phyloP scores from a whole-genome alignment of 2,888 invertebrate genomes.

The Eilema griseolum region DNA sequence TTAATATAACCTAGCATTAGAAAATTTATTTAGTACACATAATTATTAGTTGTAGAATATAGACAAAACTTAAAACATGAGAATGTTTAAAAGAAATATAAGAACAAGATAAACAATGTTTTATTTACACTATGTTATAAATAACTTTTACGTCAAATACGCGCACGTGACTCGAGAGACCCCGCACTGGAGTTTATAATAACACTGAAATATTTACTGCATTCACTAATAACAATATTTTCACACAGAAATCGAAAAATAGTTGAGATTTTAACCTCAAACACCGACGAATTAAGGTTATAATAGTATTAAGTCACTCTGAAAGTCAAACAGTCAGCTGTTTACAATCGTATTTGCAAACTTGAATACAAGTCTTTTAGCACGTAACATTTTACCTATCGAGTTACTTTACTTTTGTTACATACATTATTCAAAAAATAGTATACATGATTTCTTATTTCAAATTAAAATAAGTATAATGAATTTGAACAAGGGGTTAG shows the following conservation, averaged over 20 bases:
- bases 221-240: slow-evolving; percentile 19
- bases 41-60: neutral
- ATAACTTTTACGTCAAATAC: slow-evolving; percentile 36
- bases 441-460: no score
- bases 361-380: neutral
- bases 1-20: slow-evolving; percentile 55
- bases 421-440: no score
- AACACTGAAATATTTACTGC: neutral
- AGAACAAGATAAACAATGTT: slow-evolving; percentile 32
- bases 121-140: slow-evolving; percentile 42
- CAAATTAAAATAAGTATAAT: no score
- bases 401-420: no score
- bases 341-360: slow-evolving; percentile 9
- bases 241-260: slow-evolving; percentile 28
- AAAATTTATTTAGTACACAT: neutral
- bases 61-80: slow-evolving; percentile 1
- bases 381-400: no score
- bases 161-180: slow-evolving; percentile 31
- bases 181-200: slow-evolving; percentile 15
- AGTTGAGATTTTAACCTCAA: slow-evolving; percentile 46
- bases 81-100: slow-evolving; percentile 9
- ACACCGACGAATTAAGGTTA: slow-evolving; percentile 53
- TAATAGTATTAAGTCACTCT: slow-evolving; percentile 17
- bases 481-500: no score
- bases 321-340: slow-evolving; percentile 39